Evolutionary conservation across 2,888 invertebrate species (phyloP).

Genomic region (Plagodis dolabraria): DNA sequence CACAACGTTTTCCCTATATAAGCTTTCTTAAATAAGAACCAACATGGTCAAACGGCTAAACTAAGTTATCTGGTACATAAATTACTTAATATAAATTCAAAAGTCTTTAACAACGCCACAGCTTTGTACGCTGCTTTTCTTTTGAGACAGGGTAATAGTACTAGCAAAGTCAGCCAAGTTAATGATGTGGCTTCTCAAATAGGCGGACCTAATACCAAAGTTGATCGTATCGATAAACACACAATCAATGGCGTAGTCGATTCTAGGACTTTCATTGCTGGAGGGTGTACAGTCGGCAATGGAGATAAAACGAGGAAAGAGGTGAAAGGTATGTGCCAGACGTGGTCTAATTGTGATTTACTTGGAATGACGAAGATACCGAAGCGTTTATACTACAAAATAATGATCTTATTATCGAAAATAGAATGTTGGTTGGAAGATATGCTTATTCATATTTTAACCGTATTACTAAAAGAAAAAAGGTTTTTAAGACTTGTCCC

Average conservation of each 20-base stretch:
- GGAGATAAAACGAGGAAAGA: constrained; percentile 42
- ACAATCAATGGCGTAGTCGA: constrained; percentile 30
- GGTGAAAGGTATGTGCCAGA: constrained; percentile 58
- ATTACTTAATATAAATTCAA: not conserved
- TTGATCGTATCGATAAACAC: constrained; percentile 42
- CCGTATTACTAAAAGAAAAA: too few species aligned
- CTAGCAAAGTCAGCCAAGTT: constrained; percentile 47
- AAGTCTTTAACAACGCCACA: not conserved
- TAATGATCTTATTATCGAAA: not conserved
- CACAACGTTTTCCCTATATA: constrained; percentile 15
- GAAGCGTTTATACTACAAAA: not conserved
- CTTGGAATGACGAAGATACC: constrained; percentile 40
- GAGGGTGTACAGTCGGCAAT: constrained; percentile 53
- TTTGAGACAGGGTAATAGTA: constrained; percentile 12
- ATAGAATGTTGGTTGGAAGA: too few species aligned
- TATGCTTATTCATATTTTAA: too few species aligned
- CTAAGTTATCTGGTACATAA: too few species aligned
- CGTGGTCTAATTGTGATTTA: constrained; percentile 42
- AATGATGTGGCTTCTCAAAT: constrained; percentile 38
- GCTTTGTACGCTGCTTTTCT: constrained; percentile 8
- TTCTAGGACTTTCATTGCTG: constrained; percentile 63
- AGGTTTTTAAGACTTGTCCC: too few species aligned
- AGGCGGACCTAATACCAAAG: constrained; percentile 27
- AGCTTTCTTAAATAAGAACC: constrained; percentile 5
- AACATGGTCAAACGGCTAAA: not conserved